These are phyloP conservation scores for Drosophila histrio DNA, from an alignment of 2,888 invertebrate genomes.

Conservation along the genomic window DNA sequence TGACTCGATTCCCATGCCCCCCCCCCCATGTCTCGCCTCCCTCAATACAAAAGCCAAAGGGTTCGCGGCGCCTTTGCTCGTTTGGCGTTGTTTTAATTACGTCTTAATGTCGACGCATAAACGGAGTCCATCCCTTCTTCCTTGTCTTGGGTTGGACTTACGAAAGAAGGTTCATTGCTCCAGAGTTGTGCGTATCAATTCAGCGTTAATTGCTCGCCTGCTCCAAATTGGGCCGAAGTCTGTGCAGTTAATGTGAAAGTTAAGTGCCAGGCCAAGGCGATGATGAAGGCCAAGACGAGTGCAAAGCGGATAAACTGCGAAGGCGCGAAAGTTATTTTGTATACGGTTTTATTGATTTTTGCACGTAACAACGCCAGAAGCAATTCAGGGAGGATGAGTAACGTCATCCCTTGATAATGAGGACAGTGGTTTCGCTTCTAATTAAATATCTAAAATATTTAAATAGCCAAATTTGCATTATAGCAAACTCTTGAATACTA, in stretches of 20 bases:
- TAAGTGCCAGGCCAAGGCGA: conserved; percentile 25
- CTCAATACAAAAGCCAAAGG: conserved; percentile 20
- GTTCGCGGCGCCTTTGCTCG: conserved; percentile 39
- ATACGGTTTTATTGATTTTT: conserved; percentile 71
- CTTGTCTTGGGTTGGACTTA: conserved; percentile 5
- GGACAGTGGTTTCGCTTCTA: conserved; percentile 34
- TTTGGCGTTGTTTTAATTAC: conserved; percentile 77
- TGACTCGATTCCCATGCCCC: conserved; percentile 50
- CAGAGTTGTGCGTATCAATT: conserved; percentile 71
- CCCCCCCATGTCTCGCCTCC: background rate
- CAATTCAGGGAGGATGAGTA: background rate
- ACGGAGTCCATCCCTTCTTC: conserved; percentile 1
- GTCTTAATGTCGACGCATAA: conserved; percentile 74
- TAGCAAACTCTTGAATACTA: background rate
- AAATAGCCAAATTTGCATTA: background rate
- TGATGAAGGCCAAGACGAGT: background rate
- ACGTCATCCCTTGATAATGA: conserved; percentile 17
- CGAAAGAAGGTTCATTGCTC: conserved; percentile 67
- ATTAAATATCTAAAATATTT: background rate
- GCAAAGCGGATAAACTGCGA: conserved; percentile 61
- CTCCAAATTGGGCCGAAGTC: conserved; percentile 49
- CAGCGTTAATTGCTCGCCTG: conserved; percentile 71
- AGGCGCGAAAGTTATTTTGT: conserved; percentile 70
- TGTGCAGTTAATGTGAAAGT: conserved; percentile 63
- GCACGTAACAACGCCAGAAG: conserved; percentile 30